These are phyloP conservation scores for Cephus rjabovi DNA, from an alignment of 2,888 invertebrate species.

Conservation along the genomic window DNA sequence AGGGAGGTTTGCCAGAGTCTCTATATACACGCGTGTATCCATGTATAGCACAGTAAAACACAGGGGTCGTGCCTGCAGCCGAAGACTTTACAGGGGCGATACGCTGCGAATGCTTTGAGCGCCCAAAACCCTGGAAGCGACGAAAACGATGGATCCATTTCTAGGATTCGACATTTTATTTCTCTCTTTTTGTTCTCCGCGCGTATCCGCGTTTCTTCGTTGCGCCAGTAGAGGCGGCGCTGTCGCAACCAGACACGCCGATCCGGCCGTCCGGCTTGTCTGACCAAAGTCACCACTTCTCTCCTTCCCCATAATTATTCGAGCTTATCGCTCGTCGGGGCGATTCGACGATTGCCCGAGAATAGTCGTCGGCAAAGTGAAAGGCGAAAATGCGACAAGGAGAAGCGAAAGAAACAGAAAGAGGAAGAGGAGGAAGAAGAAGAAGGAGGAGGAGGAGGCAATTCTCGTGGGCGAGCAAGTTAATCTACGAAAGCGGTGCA, in stretches of 20 bases:
- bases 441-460: background rate
- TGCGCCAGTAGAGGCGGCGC: background rate
- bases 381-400: background rate
- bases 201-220: background rate
- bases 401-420: background rate
- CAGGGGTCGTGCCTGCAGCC: constrained; percentile 27
- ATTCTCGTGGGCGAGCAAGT: constrained; percentile 48
- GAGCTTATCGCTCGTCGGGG: background rate
- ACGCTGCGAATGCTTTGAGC: background rate
- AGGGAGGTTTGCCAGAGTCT: background rate
- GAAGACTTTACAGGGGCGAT: constrained; percentile 6
- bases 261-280: background rate
- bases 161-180: background rate
- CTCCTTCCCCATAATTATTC: background rate
- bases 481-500: constrained; percentile 56
- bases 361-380: background rate
- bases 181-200: background rate
- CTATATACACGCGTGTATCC: background rate
- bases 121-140: background rate
- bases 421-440: background rate
- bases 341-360: background rate
- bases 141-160: background rate
- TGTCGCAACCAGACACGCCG: background rate
- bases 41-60: constrained; percentile 11
- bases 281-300: background rate